These are phyloP conservation scores for Yponomeuta sedellus DNA, from an alignment of 2,888 invertebrate genomes.

Conservation along the genomic window DNA sequence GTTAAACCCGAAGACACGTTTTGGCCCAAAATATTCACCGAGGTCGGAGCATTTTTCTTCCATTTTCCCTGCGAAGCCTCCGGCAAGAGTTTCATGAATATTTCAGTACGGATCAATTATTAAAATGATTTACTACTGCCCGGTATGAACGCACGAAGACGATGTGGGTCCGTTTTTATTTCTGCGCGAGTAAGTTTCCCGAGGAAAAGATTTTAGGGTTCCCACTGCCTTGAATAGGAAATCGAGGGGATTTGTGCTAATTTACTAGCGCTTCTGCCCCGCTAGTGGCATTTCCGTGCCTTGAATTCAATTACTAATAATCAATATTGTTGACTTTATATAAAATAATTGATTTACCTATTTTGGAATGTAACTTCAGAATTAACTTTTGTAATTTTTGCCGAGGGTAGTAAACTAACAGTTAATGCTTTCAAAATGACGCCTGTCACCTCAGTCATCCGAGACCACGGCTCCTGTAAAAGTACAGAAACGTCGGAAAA, in stretches of 20 bases:
- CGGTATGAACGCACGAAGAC: constrained; percentile 40
- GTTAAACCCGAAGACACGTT: constrained; percentile 39
- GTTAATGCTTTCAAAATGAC: too few relatives aligned
- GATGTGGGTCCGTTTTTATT: constrained; percentile 42
- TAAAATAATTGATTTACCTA: too few relatives aligned
- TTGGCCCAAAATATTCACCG: constrained; percentile 46
- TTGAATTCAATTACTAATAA: too few relatives aligned
- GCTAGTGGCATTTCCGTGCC: too few relatives aligned
- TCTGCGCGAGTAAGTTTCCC: constrained; percentile 14
- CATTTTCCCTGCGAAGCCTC: constrained; percentile 58
- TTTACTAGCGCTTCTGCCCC: neutral
- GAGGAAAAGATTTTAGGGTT: neutral
- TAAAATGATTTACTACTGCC: constrained; percentile 71
- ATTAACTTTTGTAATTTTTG: too few relatives aligned
- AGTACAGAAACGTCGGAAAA: too few relatives aligned
- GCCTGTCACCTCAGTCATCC: too few relatives aligned
- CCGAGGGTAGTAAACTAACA: too few relatives aligned
- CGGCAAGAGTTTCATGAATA: constrained; percentile 68
- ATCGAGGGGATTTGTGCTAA: neutral
- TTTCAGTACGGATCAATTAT: constrained; percentile 71
- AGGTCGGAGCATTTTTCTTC: constrained; percentile 60
- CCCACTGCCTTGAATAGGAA: neutral
- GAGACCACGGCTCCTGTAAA: too few relatives aligned
- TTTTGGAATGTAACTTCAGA: too few relatives aligned
- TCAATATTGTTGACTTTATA: too few relatives aligned